Conservation (phyloP, 2,797 vertebrate genomes). For the Sparus aurata region DNA sequence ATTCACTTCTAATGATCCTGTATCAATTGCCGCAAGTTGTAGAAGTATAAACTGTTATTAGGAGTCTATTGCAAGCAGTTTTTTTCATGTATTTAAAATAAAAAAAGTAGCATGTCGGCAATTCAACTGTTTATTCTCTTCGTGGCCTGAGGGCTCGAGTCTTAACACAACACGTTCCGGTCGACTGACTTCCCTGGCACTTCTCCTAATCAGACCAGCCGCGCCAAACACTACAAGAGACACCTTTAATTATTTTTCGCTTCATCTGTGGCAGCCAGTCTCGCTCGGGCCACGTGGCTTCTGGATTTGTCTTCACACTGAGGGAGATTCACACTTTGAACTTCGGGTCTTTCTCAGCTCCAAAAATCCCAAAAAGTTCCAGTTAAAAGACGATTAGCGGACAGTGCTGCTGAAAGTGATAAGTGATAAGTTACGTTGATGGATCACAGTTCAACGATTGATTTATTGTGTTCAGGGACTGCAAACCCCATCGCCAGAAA, state of each 20-base stretch:
- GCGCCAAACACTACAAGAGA: slow-evolving; percentile 49
- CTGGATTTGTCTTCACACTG: slow-evolving; percentile 7
- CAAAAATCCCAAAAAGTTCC: neutral
- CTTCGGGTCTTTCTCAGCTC: slow-evolving; percentile 1
- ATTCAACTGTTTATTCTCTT: slow-evolving; percentile 1
- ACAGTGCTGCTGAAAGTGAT: neutral
- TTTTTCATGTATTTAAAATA: neutral
- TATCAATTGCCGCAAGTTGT: neutral
- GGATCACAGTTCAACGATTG: slow-evolving; percentile 1
- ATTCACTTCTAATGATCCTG: neutral
- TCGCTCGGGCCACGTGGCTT: slow-evolving; percentile 13
- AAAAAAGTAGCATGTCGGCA: neutral
- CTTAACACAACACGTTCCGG: neutral
- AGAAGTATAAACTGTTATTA: neutral
- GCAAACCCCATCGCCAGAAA: too few species aligned
- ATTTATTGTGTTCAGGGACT: neutral
- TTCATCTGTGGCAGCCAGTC: slow-evolving; percentile 20
- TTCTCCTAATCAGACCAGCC: slow-evolving; percentile 31
- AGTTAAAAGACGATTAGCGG: neutral
- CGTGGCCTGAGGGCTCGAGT: neutral
- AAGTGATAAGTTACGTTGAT: slow-evolving; percentile 5
- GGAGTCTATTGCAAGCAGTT: neutral
- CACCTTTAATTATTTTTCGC: slow-evolving; percentile 43
- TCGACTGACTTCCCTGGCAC: slow-evolving; percentile 9
- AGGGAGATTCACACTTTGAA: neutral